Evolutionary conservation across 2,113 vertebrate genomes (phyloP).

Genomic region (Lepus timidus): DNA sequence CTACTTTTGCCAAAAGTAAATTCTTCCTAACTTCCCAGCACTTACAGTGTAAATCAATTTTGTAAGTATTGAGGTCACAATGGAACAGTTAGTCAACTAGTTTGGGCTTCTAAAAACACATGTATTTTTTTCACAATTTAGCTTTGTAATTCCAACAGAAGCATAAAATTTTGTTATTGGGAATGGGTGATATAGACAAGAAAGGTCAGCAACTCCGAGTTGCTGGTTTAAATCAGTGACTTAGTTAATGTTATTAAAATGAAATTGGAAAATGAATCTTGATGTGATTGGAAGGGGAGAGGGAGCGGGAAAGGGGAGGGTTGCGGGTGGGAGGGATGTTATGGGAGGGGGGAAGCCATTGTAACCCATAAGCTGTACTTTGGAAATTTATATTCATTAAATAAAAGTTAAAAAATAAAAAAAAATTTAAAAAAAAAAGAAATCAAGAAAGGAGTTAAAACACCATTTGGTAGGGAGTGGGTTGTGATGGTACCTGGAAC

Average conservation of each 20-base stretch:
- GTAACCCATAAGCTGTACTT: too few species aligned
- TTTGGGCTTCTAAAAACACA: slow-evolving; percentile 12
- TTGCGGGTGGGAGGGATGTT: too few species aligned
- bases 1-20: background rate
- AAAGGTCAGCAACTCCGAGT: background rate
- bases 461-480: background rate
- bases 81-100: background rate
- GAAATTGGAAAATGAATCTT: background rate
- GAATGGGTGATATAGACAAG: background rate
- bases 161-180: background rate
- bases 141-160: background rate
- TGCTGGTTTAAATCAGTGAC: background rate
- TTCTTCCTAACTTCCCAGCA: background rate
- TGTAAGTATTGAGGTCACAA: background rate
- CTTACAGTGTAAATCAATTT: background rate
- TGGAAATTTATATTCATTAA: too few species aligned
- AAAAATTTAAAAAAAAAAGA: background rate
- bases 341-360: too few species aligned
- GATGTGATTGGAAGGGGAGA: too few species aligned
- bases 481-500: background rate
- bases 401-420: too few species aligned
- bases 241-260: background rate
- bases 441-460: background rate
- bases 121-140: background rate
- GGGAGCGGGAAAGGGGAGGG: too few species aligned